Evolutionary conservation across 2,797 vertebrate species (phyloP), one percentile per base, ranked within the genome.

Genomic region (Petrocephalus schoutedeni): DNA sequence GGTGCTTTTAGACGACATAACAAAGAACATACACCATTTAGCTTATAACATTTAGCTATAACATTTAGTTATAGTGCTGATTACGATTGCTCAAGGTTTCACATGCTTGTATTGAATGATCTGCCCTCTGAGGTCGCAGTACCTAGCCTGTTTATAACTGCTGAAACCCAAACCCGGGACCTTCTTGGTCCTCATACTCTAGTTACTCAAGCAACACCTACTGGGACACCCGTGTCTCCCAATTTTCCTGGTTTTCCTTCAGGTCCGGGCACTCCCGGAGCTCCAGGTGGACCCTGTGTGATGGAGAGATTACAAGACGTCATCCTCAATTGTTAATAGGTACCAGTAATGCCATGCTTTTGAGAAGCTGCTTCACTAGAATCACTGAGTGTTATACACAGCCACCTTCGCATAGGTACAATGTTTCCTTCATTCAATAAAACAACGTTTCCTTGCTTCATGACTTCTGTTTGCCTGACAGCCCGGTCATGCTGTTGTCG

Each of bases 161-260:
- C 6, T 9, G 71, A 77, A 10, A 77, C 36, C 41, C 36, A 36
- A 19, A 77, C 19, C 36, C 6, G 32, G 71, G 41, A 77, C 19
- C 14, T 8, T 49, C 71, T 49, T n/a, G 19, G 74, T 41, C 74
- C 12, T 12, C 16, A 77, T 1, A 28, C 28, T 28, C 28, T 28
- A 49, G 16, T 23, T 3, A n/a, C 28, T 28, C 71, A 45, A 45
- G 41, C 8, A 16, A 49, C 74, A 80, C 74, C 97, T 94, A 99
- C 98, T 77, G 95, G 93, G 92, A 94, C 71, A 23, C 98, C 98
- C 0, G 94, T 92, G 89, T 97, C 96, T 92, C 98, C 98, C 0
- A 96, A 90, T 80, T 98, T 98, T 88, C 98, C 98, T 87, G 97
- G 95, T 91, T 96, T 95, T 91, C 98, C 98, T 89, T 95, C 92